A percentile compares a stretch with the other conserved stretches of the same genome.
Conservation (phyloP, 1,140 invertebrate species). For the Drosophila guanche region DNA sequence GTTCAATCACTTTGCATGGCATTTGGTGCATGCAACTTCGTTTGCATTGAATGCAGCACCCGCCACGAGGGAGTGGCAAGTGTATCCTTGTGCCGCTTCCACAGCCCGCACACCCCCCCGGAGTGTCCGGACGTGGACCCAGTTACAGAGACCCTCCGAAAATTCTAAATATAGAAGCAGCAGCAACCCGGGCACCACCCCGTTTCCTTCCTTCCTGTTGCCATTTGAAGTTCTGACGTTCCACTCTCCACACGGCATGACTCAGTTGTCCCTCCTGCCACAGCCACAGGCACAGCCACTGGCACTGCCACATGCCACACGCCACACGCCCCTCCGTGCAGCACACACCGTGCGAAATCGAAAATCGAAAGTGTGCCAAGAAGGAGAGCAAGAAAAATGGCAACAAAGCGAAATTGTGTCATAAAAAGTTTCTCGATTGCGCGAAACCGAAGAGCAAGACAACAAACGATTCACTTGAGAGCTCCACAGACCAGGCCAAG, state of each 20-base stretch:
- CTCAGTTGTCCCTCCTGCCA: slow-evolving; percentile 24
- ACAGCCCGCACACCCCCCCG: background rate
- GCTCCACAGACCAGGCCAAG: slow-evolving; percentile 44
- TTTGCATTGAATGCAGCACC: slow-evolving; percentile 4
- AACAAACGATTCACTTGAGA: slow-evolving; percentile 39
- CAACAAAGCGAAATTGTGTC: slow-evolving; percentile 78
- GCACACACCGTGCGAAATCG: slow-evolving; percentile 54
- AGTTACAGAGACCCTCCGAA: slow-evolving; percentile 31
- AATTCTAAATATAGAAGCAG: slow-evolving; percentile 48
- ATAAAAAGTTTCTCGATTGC: slow-evolving; percentile 81
- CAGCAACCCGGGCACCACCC: background rate
- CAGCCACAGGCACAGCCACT: no score
- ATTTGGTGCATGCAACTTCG: slow-evolving; percentile 57
- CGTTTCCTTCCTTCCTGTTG: slow-evolving; percentile 1
- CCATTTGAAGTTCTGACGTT: background rate
- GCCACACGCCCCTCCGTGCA: background rate
- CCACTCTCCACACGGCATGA: slow-evolving; percentile 11
- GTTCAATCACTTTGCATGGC: slow-evolving; percentile 37
- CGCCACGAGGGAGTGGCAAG: slow-evolving; percentile 11
- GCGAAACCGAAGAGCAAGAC: slow-evolving; percentile 42
- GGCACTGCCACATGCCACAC: no score
- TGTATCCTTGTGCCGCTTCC: slow-evolving; percentile 55
- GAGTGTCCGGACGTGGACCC: slow-evolving; percentile 7
- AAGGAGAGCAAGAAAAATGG: slow-evolving; percentile 35
- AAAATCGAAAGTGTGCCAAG: slow-evolving; percentile 81